Evolutionary conservation across 2,888 invertebrate species (phyloP), one percentile per base, ranked within the genome.

Genomic region (Cryptus viduatorius): DNA sequence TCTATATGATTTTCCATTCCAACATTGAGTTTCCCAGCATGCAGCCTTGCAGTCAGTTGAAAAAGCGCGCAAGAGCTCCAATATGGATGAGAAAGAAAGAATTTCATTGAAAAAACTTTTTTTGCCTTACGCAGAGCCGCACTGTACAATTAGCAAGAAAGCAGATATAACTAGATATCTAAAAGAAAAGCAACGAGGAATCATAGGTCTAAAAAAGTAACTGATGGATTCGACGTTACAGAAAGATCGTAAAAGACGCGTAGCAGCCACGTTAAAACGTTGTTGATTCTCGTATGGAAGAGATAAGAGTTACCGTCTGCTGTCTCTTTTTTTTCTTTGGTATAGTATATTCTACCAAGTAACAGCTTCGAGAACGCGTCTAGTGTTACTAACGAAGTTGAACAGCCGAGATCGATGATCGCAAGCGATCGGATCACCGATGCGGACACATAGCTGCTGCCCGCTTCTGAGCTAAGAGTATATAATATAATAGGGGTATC

Each of bases 321-420:
- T 24, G 31, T 64, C 37, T 53, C 67, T 44, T 79, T 84, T 84
- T 77, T 73, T 44, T 50, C 7, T 65, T 44, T 50, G 14, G 50
- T 31, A 37, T 7, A 42, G 65, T 53, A 8, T 42, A 24, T 42
- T 67, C 61, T 48, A 53, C 82, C 42, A 16, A 50, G 24, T 50
- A 67, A 79, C 61, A 59, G 61, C 53, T 19, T n/a, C 42, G 50
- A 46, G 50, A 65, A 80, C 76, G 56, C 73, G 69, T 81, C 72
- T 84, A 64, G 61, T 68, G 78, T 84, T 81, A 78, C 81, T 78
- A 84, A 84, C 73, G 78, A 84, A 53, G 77, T 78, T 64, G 73
- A 73, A 81, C 81, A 84, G 46, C 19, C 78, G 78, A 78, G 81
- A 84, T 84, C 81, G 73, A 84, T 78, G 73, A 84, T 84, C 78